A percentile compares a stretch with the other conserved stretches of the same genome.
phyloP scores from a whole-genome alignment of 53 echinoderm and acorn worm genomes.

The Arbacia lixula region DNA sequence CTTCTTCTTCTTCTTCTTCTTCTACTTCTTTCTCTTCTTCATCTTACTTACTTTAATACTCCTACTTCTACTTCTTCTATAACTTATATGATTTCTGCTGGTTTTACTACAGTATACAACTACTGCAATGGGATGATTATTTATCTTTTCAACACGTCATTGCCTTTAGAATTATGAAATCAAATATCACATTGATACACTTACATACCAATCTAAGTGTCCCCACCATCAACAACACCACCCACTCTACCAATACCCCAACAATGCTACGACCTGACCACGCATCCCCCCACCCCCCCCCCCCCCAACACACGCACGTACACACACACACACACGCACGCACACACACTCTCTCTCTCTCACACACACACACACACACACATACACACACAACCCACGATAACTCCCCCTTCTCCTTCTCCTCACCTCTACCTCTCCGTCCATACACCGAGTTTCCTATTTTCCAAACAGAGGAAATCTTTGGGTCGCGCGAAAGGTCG shows the following conservation, averaged over 20 bases:
- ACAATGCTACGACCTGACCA: no score
- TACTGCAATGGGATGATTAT: no score
- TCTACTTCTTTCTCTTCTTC: neutral
- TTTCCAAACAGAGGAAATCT: constrained; percentile 39
- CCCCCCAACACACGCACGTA: neutral
- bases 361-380: neutral
- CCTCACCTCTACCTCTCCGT: neutral
- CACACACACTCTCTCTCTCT: neutral
- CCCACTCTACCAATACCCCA: no score
- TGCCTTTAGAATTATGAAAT: no score
- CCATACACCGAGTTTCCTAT: neutral
- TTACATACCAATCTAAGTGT: no score
- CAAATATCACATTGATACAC: no score
- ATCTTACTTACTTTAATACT: neutral
- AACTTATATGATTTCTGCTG: no score
- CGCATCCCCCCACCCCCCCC: no score
- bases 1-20: neutral
- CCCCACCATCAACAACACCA: no score
- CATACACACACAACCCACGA: neutral
- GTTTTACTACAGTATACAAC: no score
- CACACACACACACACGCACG: neutral
- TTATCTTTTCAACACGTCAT: no score
- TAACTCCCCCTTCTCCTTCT: neutral
- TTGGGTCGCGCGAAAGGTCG: constrained; percentile 35
- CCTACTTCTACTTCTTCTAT: neutral